Evolutionary conservation across 2,888 invertebrate genomes (phyloP).

Genomic region (Chaitophorus viminalis): DNA sequence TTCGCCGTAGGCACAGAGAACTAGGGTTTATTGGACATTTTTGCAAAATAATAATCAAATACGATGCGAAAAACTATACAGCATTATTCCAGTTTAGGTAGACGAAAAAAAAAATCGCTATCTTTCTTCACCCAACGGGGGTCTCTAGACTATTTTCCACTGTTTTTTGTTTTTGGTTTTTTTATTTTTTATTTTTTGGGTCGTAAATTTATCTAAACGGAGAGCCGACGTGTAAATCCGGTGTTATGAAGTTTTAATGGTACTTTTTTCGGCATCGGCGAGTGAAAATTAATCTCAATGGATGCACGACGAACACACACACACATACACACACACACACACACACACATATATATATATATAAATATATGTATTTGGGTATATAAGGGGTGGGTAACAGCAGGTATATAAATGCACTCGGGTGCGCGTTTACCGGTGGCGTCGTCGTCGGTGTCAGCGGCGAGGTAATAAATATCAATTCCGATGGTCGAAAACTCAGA

Average conservation of each 20-base stretch:
- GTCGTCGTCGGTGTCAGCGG: no score
- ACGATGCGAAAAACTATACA: background rate
- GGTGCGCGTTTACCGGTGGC: background rate
- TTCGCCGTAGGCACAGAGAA: no score
- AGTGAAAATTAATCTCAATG: constrained; percentile 57
- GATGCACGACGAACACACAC: background rate
- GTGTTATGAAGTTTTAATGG: constrained; percentile 61
- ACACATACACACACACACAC: background rate
- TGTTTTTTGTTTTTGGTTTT: background rate
- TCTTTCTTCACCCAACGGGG: background rate
- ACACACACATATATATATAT: background rate
- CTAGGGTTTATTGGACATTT: no score
- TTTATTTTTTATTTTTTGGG: background rate
- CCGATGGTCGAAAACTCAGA: constrained; percentile 40
- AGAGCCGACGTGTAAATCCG: constrained; percentile 39
- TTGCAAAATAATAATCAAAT: background rate
- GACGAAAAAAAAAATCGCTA: background rate
- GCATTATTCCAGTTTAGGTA: background rate
- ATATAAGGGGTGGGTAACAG: background rate
- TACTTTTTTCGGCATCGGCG: constrained; percentile 16
- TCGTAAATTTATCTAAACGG: constrained; percentile 37
- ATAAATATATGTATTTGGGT: no score
- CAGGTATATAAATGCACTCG: background rate
- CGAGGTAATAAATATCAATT: constrained; percentile 58
- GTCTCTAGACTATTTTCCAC: background rate